A percentile compares a stretch with the other conserved stretches of the same genome.
Evolutionary conservation across 1,140 invertebrate genomes (phyloP).

Genomic region (Nasonia longicornis): DNA sequence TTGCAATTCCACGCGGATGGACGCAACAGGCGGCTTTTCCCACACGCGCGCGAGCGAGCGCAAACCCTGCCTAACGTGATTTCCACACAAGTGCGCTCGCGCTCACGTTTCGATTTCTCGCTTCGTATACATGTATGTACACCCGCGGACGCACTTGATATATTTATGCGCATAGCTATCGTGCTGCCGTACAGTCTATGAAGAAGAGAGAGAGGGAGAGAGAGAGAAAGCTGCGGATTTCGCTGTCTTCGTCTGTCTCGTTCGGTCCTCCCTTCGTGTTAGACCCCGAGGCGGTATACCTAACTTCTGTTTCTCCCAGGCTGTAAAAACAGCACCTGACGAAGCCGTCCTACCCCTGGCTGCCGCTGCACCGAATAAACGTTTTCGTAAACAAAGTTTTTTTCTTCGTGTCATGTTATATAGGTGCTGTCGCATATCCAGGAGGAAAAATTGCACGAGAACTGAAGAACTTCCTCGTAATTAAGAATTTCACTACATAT

Average conservation of each 20-base stretch:
- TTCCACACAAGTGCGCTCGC: constrained; percentile 41
- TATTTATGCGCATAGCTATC: constrained; percentile 56
- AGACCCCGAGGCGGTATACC: neutral
- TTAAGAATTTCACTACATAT: too few species aligned
- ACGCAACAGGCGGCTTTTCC: constrained; percentile 63
- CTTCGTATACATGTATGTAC: constrained; percentile 32
- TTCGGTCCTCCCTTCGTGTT: neutral
- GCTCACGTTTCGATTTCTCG: constrained; percentile 28
- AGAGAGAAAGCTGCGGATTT: neutral
- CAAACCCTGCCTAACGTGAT: constrained; percentile 48
- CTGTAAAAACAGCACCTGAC: neutral
- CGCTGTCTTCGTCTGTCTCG: neutral
- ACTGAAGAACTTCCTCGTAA: too few species aligned
- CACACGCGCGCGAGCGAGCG: constrained; percentile 54
- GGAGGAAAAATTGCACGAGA: too few species aligned
- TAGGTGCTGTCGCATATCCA: neutral
- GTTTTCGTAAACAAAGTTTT: neutral
- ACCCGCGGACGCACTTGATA: constrained; percentile 31
- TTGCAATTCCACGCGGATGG: constrained; percentile 61
- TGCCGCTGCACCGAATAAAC: neutral
- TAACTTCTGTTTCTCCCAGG: neutral
- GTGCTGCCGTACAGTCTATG: constrained; percentile 43
- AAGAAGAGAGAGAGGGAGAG: neutral
- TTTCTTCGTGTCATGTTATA: neutral
- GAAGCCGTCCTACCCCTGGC: neutral